Percentiles rank a stretch among this genome's conserved stretches.
Evolutionary conservation across 2,113 vertebrate genomes (phyloP).

Genomic region (Pteronura brasiliensis): DNA sequence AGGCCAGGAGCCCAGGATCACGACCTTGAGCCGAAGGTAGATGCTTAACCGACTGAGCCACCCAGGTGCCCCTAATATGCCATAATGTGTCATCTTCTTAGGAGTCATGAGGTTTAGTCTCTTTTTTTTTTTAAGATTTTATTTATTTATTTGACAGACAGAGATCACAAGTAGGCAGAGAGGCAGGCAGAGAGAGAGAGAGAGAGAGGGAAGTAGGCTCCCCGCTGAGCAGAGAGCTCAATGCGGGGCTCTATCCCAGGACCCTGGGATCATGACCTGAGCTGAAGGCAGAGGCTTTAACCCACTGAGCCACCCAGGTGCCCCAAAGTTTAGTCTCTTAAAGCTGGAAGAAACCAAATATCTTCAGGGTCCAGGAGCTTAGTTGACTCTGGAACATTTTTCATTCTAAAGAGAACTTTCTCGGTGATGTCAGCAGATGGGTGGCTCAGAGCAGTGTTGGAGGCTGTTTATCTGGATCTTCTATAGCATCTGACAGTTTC

Average conservation of each 20-base stretch:
- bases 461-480: background rate
- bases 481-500: background rate
- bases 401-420: background rate
- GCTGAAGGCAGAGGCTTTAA: too few relatives aligned
- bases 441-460: background rate
- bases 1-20: background rate
- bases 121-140: background rate
- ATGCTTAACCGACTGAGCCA: background rate
- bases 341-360: conserved; percentile 9
- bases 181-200: too few relatives aligned
- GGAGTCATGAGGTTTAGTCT: conserved; percentile 20
- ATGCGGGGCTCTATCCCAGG: too few relatives aligned
- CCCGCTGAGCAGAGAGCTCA: too few relatives aligned
- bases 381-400: background rate
- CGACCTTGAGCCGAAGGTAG: background rate
- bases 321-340: background rate
- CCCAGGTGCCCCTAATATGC: background rate
- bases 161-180: too few relatives aligned
- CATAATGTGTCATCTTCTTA: background rate
- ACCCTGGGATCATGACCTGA: too few relatives aligned
- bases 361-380: background rate
- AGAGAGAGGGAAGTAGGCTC: too few relatives aligned
- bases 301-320: too few relatives aligned
- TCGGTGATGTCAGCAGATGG: background rate
- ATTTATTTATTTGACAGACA: too few relatives aligned